Base-by-base conservation (phyloP, 2,888 invertebrate genomes). In the Lagria hirta region DNA sequence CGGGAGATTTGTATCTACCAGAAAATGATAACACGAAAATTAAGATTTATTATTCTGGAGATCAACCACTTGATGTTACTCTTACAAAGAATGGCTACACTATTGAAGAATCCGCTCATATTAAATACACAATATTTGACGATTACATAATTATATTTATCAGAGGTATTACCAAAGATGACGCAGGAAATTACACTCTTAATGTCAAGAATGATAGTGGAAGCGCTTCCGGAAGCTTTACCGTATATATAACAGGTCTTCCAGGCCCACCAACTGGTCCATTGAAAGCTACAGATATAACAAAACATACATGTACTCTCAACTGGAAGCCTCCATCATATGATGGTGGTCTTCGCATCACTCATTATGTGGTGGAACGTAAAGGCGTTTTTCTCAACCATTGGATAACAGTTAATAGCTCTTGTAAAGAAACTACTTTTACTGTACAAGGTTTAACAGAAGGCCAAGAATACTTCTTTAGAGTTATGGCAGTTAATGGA, bases 21-120 rank as follows among this genome's bases (percentile, higher is more conserved):
- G 94, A 94, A 66, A 88, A 90, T 33, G 99, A 99, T 63, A 96
- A 96, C 70, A 91, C 93, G 4, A 99, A 99, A 75, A 88, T 99
- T 64, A 99, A 99, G 76, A 86, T 99, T 54, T 91, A 89, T 66
- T 97, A 96, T 77, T 84, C 86, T 36, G 99, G 99, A 15, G 96
- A 97, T 68, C 95, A 96, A 69, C 97, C 98, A 3, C 87, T 96
- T 68, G 87, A 89, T 51, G 87, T 98, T 37, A 81, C 80, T 1
- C 79, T 99, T 40, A 84, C 82, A 45, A 88, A 86, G 65, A 88
- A 95, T 66, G 94, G 94, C 24, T 80, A 80, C 55, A 81, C 81
- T 51, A 75, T 97, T 34, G 74, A 79, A 0, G 90, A 87, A 56
- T 84, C 86, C 0, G 75, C 80, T 2, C 88, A 89, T 58, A 80